Percentiles rank a stretch among this genome's conserved stretches.
Evolutionary conservation across 2,113 vertebrate species (phyloP).

Genomic region (Corythornis madagascariensis): DNA sequence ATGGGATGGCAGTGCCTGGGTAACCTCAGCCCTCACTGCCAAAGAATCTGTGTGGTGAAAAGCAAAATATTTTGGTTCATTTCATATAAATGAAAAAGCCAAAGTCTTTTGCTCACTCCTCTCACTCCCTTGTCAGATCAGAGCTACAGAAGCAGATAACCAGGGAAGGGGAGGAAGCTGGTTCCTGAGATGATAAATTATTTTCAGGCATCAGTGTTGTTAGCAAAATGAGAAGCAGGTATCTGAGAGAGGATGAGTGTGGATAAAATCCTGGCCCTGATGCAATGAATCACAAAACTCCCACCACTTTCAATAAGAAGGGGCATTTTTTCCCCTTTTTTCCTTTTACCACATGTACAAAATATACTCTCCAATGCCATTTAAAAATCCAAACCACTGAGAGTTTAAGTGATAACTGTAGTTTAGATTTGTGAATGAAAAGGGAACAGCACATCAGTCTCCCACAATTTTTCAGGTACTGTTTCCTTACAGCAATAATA

Average conservation of each 20-base stretch:
- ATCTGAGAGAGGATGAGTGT: neutral
- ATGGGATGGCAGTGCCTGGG: neutral
- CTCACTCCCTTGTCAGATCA: neutral
- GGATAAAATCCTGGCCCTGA: neutral
- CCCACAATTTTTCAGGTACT: neutral
- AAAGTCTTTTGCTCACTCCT: neutral
- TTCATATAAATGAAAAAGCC: neutral
- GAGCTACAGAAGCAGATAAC: neutral
- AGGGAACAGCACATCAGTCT: neutral
- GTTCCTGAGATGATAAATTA: neutral
- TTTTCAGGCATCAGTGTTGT: neutral
- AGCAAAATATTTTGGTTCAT: neutral
- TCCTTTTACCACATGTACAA: neutral
- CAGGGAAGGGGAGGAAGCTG: neutral
- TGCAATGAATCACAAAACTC: neutral
- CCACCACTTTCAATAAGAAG: neutral
- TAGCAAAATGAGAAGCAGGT: neutral
- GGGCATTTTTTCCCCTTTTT: neutral
- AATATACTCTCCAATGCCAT: neutral
- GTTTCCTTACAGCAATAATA: neutral
- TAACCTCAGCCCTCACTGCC: neutral
- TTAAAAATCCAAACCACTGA: neutral
- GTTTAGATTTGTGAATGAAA: neutral
- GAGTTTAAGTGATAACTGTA: neutral
- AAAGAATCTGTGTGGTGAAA: neutral